These are phyloP conservation scores for Drosophila paulistorum DNA, from an alignment of 1,140 invertebrate genomes.

Conservation along the genomic window DNA sequence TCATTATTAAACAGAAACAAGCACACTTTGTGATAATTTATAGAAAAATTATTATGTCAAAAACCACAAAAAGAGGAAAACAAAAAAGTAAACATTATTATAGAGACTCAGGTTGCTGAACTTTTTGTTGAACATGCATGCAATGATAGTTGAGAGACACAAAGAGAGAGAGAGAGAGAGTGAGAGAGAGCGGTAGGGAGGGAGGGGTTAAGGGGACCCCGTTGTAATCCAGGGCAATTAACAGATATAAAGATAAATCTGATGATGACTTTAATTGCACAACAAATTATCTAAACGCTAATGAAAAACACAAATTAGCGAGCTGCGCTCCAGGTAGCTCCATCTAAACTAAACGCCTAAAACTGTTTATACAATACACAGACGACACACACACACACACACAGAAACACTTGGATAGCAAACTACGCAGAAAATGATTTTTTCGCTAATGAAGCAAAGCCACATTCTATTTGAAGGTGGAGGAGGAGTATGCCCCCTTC, in stretches of 20 bases:
- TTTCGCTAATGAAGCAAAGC: constrained; percentile 22
- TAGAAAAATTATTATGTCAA: constrained; percentile 32
- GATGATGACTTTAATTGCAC: constrained; percentile 20
- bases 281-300: constrained; percentile 61
- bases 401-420: constrained; percentile 5
- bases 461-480: background rate
- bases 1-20: constrained; percentile 18
- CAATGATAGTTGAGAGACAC: background rate
- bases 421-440: constrained; percentile 14
- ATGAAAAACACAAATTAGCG: constrained; percentile 56
- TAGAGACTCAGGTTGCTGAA: constrained; percentile 39
- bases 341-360: background rate
- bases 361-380: background rate
- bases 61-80: background rate
- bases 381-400: background rate
- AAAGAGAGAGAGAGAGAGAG: too few relatives aligned
- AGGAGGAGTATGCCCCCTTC: background rate
- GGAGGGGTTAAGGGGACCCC: background rate
- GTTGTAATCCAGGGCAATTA: constrained; percentile 53
- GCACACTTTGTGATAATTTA: constrained; percentile 11
- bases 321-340: constrained; percentile 15
- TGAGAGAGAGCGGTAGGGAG: too few relatives aligned
- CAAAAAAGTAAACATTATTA: constrained; percentile 1
- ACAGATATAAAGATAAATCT: constrained; percentile 31
- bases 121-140: constrained; percentile 18